Evolutionary conservation across 2,888 invertebrate genomes (phyloP).

Genomic region (Hydropsyche betteni): DNA sequence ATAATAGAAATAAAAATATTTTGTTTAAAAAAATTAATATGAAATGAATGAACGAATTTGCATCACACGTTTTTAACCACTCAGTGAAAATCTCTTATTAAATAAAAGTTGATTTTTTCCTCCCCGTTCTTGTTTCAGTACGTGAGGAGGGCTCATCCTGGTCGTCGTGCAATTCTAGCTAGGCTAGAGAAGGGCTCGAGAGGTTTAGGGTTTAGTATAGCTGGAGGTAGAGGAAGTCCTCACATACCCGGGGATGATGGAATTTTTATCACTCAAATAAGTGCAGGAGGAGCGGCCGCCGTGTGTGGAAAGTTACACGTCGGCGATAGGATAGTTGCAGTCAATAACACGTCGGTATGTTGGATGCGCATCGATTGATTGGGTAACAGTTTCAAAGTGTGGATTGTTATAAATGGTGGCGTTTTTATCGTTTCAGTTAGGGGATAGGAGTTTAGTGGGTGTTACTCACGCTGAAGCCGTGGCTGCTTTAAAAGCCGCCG

Average conservation of each 20-base stretch:
- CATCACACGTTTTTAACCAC: no score
- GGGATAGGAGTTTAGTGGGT: conserved; percentile 64
- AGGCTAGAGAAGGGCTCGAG: conserved; percentile 63
- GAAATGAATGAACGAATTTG: no score
- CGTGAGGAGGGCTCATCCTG: conserved; percentile 59
- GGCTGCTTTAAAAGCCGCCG: conserved; percentile 61
- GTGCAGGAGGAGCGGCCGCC: conserved; percentile 64
- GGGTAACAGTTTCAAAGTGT: no score
- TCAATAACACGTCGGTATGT: conserved; percentile 64
- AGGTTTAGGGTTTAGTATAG: conserved; percentile 63
- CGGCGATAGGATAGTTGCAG: conserved; percentile 66
- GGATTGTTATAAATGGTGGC: no score
- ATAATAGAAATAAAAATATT: no score
- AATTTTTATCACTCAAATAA: conserved; percentile 65
- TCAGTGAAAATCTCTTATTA: not conserved
- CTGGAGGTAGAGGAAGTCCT: conserved; percentile 64
- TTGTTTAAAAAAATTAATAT: no score
- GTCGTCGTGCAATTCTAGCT: conserved; percentile 60
- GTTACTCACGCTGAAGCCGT: conserved; percentile 65
- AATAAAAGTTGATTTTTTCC: conserved; percentile 4
- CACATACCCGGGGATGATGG: conserved; percentile 61
- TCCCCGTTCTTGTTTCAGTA: conserved; percentile 54
- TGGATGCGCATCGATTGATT: not conserved
- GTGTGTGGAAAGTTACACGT: conserved; percentile 63
- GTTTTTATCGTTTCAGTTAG: conserved; percentile 56